Conservation (phyloP, 2,113 vertebrate genomes). For the Labeo catla region DNA sequence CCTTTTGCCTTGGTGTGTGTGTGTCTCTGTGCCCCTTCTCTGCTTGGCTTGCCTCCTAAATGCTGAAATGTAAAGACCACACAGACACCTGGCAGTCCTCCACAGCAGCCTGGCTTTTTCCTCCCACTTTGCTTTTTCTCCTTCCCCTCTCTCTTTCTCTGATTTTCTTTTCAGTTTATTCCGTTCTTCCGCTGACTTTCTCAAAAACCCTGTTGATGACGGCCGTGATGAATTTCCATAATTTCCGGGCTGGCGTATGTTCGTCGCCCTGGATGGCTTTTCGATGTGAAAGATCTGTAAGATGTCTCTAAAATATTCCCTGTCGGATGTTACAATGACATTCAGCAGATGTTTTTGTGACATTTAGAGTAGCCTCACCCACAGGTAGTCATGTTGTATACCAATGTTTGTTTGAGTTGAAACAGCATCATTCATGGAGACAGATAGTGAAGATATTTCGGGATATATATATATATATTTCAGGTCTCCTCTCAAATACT, state of each 20-base stretch:
- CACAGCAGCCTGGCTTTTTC: slow-evolving; percentile 74
- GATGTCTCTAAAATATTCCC: neutral
- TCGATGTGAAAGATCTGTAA: neutral
- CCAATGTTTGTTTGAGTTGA: neutral
- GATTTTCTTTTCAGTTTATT: slow-evolving; percentile 54
- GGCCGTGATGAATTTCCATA: slow-evolving; percentile 30
- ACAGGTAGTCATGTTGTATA: neutral
- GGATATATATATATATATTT: neutral
- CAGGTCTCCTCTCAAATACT: neutral
- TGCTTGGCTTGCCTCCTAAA: slow-evolving; percentile 76
- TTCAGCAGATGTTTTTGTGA: slow-evolving; percentile 13
- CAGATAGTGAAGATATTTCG: neutral
- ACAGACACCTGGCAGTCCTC: slow-evolving; percentile 80
- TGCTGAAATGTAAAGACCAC: slow-evolving; percentile 80
- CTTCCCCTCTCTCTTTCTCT: slow-evolving; percentile 34
- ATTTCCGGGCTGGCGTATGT: neutral
- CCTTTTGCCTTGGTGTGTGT: slow-evolving; percentile 42
- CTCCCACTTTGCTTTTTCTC: slow-evolving; percentile 45
- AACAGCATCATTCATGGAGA: neutral
- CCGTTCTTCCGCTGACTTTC: slow-evolving; percentile 48
- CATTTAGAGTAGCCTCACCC: neutral
- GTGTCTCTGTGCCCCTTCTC: slow-evolving; percentile 62
- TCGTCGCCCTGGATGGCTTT: neutral
- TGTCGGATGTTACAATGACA: neutral
- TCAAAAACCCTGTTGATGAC: slow-evolving; percentile 39